These are phyloP conservation scores for Epizoanthus ramosus DNA, from an alignment of 92 coral and sea anemone genomes.

Conservation along the genomic window DNA sequence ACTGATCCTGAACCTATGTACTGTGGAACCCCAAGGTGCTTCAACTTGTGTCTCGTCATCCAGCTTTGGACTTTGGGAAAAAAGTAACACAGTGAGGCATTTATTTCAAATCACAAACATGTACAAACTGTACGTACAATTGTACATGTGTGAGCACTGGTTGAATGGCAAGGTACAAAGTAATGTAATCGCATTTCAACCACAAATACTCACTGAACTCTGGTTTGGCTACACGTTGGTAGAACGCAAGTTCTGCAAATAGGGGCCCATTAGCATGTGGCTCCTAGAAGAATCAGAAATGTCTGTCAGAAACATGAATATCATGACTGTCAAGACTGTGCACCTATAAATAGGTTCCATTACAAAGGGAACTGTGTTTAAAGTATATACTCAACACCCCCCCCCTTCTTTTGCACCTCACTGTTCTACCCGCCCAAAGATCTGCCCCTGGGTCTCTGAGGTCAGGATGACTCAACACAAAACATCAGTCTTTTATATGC, in stretches of 20 bases:
- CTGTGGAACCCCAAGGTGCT: slow-evolving; percentile 91
- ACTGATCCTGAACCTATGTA: slow-evolving; percentile 87
- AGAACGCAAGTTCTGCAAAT: slow-evolving; percentile 94
- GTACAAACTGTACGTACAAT: neutral
- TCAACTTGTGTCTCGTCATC: slow-evolving; percentile 81
- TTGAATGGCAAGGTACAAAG: neutral
- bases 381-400: no score
- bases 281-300: slow-evolving; percentile 57
- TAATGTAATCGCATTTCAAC: neutral
- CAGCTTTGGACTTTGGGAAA: slow-evolving; percentile 74
- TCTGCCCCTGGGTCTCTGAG: no score
- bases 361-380: no score
- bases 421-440: no score
- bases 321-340: neutral
- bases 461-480: no score
- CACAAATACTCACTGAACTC: slow-evolving; percentile 59
- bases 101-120: neutral
- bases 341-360: no score
- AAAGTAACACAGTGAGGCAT: neutral
- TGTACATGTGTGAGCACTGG: neutral
- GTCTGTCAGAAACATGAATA: neutral
- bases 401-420: no score
- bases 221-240: slow-evolving; percentile 94
- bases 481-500: no score
- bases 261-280: slow-evolving; percentile 98